Evolutionary conservation across 2,888 invertebrate species (phyloP).

Genomic region (Sminthurides aquaticus): DNA sequence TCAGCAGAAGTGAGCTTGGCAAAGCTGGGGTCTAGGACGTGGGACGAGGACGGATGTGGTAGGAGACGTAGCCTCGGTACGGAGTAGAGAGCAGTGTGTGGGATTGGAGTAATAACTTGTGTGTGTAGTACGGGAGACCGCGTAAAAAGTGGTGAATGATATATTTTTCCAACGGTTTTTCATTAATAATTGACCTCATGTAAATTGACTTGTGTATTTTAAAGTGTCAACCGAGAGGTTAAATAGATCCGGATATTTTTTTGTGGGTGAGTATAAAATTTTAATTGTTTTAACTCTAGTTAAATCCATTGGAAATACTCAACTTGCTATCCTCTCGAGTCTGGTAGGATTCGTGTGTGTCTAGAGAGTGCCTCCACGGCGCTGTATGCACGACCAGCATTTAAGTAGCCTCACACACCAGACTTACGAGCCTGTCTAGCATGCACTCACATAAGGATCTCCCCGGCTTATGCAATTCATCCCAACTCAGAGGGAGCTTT

Average conservation of each 20-base stretch:
- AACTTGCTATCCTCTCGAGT: neutral
- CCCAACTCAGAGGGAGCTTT: constrained; percentile 19
- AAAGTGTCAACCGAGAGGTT: neutral
- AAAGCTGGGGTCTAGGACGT: neutral
- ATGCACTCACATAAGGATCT: no score
- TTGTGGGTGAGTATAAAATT: neutral
- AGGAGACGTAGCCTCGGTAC: neutral
- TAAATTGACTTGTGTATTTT: neutral
- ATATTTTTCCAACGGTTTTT: neutral
- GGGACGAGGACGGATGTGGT: neutral
- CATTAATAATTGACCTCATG: neutral
- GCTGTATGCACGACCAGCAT: neutral
- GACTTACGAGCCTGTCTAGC: no score
- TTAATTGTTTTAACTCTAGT: neutral
- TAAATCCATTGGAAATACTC: neutral
- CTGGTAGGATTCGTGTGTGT: neutral
- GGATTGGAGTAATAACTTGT: neutral
- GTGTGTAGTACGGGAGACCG: neutral
- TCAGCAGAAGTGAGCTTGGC: neutral
- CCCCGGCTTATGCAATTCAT: constrained; percentile 23
- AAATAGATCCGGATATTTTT: neutral
- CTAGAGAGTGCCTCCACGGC: neutral
- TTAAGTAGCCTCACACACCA: no score
- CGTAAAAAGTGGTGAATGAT: neutral
- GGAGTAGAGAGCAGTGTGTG: neutral